Conservation (phyloP, 35 echinoderm and acorn worm genomes). For the Ophiothrix spiculata region DNA sequence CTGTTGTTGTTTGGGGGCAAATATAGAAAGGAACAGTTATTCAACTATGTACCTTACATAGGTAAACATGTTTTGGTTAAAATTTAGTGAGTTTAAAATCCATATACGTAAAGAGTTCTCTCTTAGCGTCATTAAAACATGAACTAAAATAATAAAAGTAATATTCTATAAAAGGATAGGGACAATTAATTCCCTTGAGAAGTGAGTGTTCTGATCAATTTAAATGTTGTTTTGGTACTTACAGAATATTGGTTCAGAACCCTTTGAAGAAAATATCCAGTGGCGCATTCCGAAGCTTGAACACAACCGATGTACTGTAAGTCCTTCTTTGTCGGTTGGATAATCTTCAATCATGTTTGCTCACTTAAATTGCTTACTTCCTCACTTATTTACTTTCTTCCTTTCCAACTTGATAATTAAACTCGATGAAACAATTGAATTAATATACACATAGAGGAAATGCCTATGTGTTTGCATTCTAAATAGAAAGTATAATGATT, state of each 20-base stretch:
- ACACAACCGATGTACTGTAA: conserved; percentile 43
- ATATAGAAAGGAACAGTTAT: too few species aligned
- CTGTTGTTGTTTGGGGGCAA: too few species aligned
- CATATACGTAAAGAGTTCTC: not conserved
- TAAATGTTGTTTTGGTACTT: not conserved
- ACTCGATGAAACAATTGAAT: not conserved
- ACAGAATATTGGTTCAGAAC: conserved; percentile 27
- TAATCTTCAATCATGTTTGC: too few species aligned
- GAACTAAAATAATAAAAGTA: not conserved
- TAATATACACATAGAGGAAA: not conserved
- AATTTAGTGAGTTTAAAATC: not conserved
- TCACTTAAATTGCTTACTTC: too few species aligned
- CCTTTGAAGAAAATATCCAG: conserved; percentile 31
- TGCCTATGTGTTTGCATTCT: not conserved
- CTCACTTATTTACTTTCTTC: not conserved
- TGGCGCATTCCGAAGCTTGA: conserved; percentile 41
- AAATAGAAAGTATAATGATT: too few species aligned
- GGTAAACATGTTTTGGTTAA: not conserved
- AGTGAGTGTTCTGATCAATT: not conserved
- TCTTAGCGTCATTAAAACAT: not conserved
- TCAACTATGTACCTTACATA: too few species aligned
- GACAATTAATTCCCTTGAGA: too few species aligned
- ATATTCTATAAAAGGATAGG: too few species aligned
- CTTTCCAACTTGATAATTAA: not conserved
- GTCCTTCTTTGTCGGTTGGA: too few species aligned